Evolutionary conservation across 1,140 invertebrate genomes (phyloP).

Genomic region (Globodera ellingtonae): DNA sequence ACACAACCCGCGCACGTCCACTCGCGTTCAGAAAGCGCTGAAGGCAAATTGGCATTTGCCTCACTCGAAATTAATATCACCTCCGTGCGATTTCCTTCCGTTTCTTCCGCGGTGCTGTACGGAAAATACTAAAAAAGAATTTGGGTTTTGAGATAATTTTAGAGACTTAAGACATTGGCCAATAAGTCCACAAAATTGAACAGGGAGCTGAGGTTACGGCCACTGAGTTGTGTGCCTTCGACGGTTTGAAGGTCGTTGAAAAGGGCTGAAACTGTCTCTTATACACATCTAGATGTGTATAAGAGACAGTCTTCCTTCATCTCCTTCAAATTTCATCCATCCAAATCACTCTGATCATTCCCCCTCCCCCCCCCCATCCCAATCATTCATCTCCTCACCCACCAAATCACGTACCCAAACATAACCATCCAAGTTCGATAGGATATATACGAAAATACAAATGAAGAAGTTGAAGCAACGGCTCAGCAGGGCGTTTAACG

Average conservation of each 20-base stretch:
- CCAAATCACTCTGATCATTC: too few species aligned
- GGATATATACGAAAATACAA: too few species aligned
- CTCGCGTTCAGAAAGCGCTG: constrained; percentile 49
- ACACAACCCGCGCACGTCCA: constrained; percentile 60
- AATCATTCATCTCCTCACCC: too few species aligned
- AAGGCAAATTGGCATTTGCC: constrained; percentile 36
- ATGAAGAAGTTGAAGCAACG: too few species aligned
- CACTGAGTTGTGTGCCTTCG: constrained; percentile 43
- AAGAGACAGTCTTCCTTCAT: too few species aligned
- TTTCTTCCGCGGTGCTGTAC: constrained; percentile 44
- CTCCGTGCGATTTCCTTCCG: constrained; percentile 4
- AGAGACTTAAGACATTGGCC: constrained; percentile 48
- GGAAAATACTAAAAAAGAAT: constrained; percentile 61
- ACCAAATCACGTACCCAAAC: too few species aligned
- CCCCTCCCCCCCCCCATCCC: too few species aligned
- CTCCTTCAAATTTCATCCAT: too few species aligned
- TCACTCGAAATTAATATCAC: neutral
- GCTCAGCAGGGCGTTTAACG: too few species aligned
- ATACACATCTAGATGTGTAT: too few species aligned
- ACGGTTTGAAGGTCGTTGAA: constrained; percentile 50
- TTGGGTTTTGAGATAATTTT: neutral
- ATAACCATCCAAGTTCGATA: too few species aligned
- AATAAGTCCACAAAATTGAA: constrained; percentile 59
- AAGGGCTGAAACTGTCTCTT: constrained; percentile 49
- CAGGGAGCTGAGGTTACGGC: constrained; percentile 59